phyloP scores from a whole-genome alignment of 1,140 invertebrate genomes.

The Chymomyza costata region DNA sequence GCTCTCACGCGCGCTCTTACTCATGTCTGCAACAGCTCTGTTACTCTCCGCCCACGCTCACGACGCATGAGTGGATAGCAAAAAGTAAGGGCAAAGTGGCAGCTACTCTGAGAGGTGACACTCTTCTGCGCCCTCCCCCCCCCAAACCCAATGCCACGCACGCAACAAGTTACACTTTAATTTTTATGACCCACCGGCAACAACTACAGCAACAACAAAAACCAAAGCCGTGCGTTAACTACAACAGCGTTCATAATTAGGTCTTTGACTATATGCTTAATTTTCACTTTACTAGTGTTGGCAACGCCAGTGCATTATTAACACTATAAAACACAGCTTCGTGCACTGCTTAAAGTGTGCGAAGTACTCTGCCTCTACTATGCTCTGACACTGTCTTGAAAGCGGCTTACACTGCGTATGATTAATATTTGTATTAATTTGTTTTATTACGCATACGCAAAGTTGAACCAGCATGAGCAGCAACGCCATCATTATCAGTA shows the following conservation, averaged over 20 bases:
- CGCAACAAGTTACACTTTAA: slow-evolving; percentile 41
- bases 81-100: not conserved
- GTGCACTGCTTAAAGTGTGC: slow-evolving; percentile 11
- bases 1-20: not conserved
- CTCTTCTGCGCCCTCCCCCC: slow-evolving; percentile 17
- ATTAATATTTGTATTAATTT: slow-evolving; percentile 56
- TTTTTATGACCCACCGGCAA: slow-evolving; percentile 29
- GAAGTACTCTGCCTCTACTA: slow-evolving; percentile 19
- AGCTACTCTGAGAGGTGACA: not conserved
- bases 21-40: too few species aligned
- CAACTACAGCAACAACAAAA: slow-evolving; percentile 1
- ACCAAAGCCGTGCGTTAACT: too few species aligned
- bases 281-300: too few species aligned
- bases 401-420: slow-evolving; percentile 35
- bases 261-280: too few species aligned
- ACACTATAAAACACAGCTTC: too few species aligned
- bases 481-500: slow-evolving; percentile 18
- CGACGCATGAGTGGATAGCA: too few species aligned
- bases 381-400: slow-evolving; percentile 3
- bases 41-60: too few species aligned
- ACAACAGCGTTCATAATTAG: too few species aligned
- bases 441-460: slow-evolving; percentile 46
- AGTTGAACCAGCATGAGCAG: slow-evolving; percentile 13
- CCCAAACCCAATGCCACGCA: slow-evolving; percentile 16
- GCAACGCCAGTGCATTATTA: too few species aligned